phyloP scores from a whole-genome alignment of 2,888 invertebrate genomes.

The Orchesella flavescens region DNA sequence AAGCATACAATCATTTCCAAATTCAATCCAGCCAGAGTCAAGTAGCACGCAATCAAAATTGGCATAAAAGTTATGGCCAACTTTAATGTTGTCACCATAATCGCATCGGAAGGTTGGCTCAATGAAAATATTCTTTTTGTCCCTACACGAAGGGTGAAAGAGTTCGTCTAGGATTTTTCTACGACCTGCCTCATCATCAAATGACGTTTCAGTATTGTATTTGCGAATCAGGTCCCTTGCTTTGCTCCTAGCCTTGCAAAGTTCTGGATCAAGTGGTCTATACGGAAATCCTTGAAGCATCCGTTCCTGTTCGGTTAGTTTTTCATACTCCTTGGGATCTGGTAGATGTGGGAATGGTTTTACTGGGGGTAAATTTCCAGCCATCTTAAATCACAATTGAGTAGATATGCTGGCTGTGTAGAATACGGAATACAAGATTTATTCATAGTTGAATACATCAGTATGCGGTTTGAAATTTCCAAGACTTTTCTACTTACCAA shows the following conservation, averaged over 20 bases:
- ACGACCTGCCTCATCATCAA: slow-evolving; percentile 45
- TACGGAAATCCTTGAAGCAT: slow-evolving; percentile 65
- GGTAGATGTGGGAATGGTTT: slow-evolving; percentile 43
- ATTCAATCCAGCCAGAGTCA: slow-evolving; percentile 54
- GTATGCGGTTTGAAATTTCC: too few species aligned
- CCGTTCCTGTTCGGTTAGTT: slow-evolving; percentile 66
- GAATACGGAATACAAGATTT: too few species aligned
- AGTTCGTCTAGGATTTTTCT: slow-evolving; percentile 46
- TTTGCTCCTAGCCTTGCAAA: slow-evolving; percentile 21
- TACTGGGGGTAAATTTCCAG: slow-evolving; percentile 28
- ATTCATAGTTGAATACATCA: too few species aligned
- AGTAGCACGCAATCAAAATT: slow-evolving; percentile 66
- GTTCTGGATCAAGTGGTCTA: slow-evolving; percentile 25
- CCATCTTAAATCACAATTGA: too few species aligned
- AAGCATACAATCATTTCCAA: slow-evolving; percentile 63
- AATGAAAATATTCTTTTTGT: slow-evolving; percentile 46
- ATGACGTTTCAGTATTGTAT: slow-evolving; percentile 32
- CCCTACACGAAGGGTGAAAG: slow-evolving; percentile 48
- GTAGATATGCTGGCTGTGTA: too few species aligned
- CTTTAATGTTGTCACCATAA: slow-evolving; percentile 66
- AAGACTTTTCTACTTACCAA: too few species aligned
- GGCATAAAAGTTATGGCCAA: slow-evolving; percentile 64
- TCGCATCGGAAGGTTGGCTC: slow-evolving; percentile 67
- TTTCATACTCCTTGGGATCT: slow-evolving; percentile 63
- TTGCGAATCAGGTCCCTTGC: slow-evolving; percentile 33